Percentiles rank a stretch among this genome's conserved stretches.
Conservation (phyloP, 92 coral and sea anemone genomes). For the Diadumene lineata region DNA sequence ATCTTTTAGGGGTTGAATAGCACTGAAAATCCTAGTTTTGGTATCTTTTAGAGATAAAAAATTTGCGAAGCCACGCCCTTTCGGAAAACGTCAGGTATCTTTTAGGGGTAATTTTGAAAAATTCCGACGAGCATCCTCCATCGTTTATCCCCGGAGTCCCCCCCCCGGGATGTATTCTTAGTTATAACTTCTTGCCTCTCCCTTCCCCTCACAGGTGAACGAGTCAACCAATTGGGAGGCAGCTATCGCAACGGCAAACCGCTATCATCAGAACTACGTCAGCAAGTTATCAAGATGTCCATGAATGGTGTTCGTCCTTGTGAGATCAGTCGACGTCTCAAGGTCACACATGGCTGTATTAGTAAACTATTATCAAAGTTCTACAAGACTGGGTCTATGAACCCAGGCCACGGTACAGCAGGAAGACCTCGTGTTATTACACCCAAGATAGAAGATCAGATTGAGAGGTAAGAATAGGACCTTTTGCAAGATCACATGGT, state of each 20-base stretch:
- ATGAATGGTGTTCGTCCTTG: constrained; percentile 84
- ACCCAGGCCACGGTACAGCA: constrained; percentile 69
- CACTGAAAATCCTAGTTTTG: too few species aligned
- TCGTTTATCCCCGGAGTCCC: too few species aligned
- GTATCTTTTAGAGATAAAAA: too few species aligned
- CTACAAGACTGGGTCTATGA: constrained; percentile 78
- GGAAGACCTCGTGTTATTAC: constrained; percentile 90
- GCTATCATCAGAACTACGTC: constrained; percentile 68
- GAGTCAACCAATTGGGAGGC: constrained; percentile 90
- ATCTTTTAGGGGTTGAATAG: too few species aligned
- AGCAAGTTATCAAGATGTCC: constrained; percentile 73
- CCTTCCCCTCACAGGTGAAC: constrained; percentile 22
- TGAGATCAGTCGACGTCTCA: constrained; percentile 84
- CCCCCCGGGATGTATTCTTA: too few species aligned
- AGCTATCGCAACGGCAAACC: constrained; percentile 82
- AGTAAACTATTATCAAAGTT: constrained; percentile 82
- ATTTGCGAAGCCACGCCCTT: too few species aligned
- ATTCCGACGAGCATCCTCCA: too few species aligned
- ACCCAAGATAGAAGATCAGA: constrained; percentile 69
- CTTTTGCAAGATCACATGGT: too few species aligned
- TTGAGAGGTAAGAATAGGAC: constrained; percentile 51
- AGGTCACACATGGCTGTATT: constrained; percentile 87
- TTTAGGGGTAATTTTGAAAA: too few species aligned
- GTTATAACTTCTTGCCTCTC: too few species aligned
- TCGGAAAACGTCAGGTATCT: too few species aligned